Base-by-base conservation (phyloP, 2,797 vertebrate species). In the Aselliscus stoliczkanus region DNA sequence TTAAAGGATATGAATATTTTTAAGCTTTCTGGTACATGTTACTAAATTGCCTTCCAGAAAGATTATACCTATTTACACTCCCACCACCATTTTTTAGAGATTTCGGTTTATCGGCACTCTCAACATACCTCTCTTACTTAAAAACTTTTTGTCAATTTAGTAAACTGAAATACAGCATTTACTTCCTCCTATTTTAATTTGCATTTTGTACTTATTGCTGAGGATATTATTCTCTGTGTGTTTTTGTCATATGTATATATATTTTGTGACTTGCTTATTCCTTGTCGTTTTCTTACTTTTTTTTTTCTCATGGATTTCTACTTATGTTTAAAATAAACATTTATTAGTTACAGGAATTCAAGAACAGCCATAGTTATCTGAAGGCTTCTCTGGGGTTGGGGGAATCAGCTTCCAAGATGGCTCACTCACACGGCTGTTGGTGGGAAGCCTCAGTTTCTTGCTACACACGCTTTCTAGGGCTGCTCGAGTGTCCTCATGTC, bases 161-260 rank as follows among this genome's bases (percentile, higher is more conserved):
- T 75, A 85, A 83, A 39, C 54, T 72, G 84, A 75, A 72, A 72
- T 65, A 50, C 6, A 23, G 25, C 75, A 29, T 93, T 87, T 82
- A 64, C 52, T 94, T 97, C 37, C 25, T 97, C 37, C 25, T 84
- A 70, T 79, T 82, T 81, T 77, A 80, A 83, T 84, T 70, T 92
- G 15, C 10, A n/a, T 94, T 96, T 95, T 60, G 80, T 79, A 39
- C 37, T 80, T 76, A 54, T 34, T 75, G 54, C 47, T 62, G 52
- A 83, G 21, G 11, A 44, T 31, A 58, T 91, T 88, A 88, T 92
- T 88, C 52, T 83, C 44, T 81, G 47, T n/a, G 12, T 37, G n/a
- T 50, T 50, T 75, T n/a, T 52, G 31, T 62, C 6, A 62, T 29
- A 14, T 62, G 31, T 14, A 62, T 83, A 10, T 60, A 6, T 86